Evolutionary conservation across 2,113 vertebrate genomes (phyloP).

Genomic region (Pomatostomus ruficeps): DNA sequence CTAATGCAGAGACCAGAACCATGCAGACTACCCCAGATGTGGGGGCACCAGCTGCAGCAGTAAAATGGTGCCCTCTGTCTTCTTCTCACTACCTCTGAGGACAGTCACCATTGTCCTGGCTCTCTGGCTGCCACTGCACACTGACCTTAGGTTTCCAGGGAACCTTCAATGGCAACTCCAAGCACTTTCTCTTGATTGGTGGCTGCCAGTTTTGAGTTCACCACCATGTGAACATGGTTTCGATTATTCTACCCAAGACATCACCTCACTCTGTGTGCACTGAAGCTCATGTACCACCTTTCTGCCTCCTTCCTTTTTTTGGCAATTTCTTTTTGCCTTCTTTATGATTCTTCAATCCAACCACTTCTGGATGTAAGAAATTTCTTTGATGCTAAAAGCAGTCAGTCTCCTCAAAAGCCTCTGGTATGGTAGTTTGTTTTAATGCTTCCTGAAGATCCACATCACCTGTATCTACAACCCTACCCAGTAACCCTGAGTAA

Average conservation of each 20-base stretch:
- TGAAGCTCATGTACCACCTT: background rate
- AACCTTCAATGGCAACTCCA: background rate
- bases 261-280: background rate
- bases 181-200: background rate
- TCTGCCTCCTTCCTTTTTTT: background rate
- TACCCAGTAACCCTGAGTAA: background rate
- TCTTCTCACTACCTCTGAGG: background rate
- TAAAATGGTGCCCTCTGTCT: background rate
- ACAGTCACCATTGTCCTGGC: background rate
- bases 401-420: background rate
- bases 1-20: background rate
- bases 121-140: background rate
- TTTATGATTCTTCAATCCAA: background rate
- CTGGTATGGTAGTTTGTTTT: background rate
- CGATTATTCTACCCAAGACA: background rate
- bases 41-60: background rate
- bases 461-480: background rate
- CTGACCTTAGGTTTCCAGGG: background rate
- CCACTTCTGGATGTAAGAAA: background rate
- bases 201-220: background rate
- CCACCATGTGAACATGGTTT: background rate
- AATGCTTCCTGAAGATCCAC: background rate
- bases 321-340: background rate
- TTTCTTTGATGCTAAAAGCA: background rate
- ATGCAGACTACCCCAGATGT: accelerated